A percentile compares a stretch with the other conserved stretches of the same genome.
Conservation (phyloP, 37 sponge, comb jelly and placozoan genomes). For the Amphimedon queenslandica region DNA sequence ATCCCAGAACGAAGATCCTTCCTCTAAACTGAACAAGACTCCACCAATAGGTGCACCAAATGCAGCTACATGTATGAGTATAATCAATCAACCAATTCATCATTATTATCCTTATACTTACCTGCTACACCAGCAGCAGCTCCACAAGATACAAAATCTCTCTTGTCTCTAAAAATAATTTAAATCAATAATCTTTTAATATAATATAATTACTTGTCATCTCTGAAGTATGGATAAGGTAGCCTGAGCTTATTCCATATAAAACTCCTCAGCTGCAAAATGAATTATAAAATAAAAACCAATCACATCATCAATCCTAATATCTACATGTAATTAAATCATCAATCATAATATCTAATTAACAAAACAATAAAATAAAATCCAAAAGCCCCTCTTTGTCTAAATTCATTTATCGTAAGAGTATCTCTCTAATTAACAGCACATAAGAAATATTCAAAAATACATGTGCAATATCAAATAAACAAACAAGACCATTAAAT, state of each 20-base stretch:
- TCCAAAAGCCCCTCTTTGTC: too few relatives aligned
- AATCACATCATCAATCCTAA: too few relatives aligned
- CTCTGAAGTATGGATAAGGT: constrained; percentile 56
- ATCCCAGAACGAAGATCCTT: constrained; percentile 95
- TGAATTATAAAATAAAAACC: not conserved
- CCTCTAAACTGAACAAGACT: constrained; percentile 94
- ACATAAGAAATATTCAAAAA: not conserved
- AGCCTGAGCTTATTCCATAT: constrained; percentile 38
- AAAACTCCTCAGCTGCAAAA: constrained; percentile 38
- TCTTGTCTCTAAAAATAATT: constrained; percentile 54
- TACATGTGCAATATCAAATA: not conserved
- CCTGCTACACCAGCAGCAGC: constrained; percentile 95
- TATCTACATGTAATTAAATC: too few relatives aligned
- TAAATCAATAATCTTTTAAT: not conserved
- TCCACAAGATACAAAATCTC: constrained; percentile 93
- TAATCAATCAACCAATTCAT: not conserved
- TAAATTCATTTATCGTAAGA: too few relatives aligned
- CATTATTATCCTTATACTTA: not conserved
- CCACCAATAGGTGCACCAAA: constrained; percentile 97
- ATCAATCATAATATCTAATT: too few relatives aligned
- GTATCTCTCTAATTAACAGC: too few relatives aligned
- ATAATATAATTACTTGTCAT: constrained; percentile 47
- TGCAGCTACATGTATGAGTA: constrained; percentile 59
- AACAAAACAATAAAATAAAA: too few relatives aligned
- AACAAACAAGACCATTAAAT: not conserved